phyloP scores from a whole-genome alignment of 2,888 invertebrate species.

The Drosophila infuscata region DNA sequence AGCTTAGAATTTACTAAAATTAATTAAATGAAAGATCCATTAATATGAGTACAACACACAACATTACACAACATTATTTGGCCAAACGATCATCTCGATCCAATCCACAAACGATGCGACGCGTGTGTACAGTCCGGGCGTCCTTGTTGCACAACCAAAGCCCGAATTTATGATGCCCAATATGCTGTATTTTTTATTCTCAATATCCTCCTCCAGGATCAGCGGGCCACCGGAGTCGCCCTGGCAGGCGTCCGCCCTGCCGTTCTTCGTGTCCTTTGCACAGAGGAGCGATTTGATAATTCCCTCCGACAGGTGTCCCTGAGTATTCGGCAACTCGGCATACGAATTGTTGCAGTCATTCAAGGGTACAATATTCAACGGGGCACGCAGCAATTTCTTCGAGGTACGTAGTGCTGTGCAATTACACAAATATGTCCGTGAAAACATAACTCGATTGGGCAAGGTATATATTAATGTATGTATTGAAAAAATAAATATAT shows the following conservation, averaged over 20 bases:
- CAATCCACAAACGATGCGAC: conserved; percentile 82
- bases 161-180: conserved; percentile 82
- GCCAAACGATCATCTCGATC: conserved; percentile 83
- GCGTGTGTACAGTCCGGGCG: conserved; percentile 82
- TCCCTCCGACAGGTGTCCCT: conserved; percentile 58
- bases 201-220: conserved; percentile 60
- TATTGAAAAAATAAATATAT: neutral
- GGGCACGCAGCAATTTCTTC: conserved; percentile 70
- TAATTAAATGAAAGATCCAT: conserved; percentile 33
- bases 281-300: conserved; percentile 66
- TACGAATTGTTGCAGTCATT: conserved; percentile 63
- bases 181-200: conserved; percentile 61
- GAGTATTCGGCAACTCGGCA: conserved; percentile 29
- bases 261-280: conserved; percentile 60
- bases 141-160: conserved; percentile 76
- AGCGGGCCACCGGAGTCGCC: conserved; percentile 84
- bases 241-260: conserved; percentile 76
- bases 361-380: conserved; percentile 62
- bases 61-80: conserved; percentile 35
- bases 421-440: neutral
- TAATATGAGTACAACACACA: neutral
- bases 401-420: conserved; percentile 53
- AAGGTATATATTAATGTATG: neutral
- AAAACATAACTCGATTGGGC: neutral
- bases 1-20: conserved; percentile 30